Conservation (phyloP, 2,888 invertebrate genomes). For the Mimumesa dahlbomi region DNA sequence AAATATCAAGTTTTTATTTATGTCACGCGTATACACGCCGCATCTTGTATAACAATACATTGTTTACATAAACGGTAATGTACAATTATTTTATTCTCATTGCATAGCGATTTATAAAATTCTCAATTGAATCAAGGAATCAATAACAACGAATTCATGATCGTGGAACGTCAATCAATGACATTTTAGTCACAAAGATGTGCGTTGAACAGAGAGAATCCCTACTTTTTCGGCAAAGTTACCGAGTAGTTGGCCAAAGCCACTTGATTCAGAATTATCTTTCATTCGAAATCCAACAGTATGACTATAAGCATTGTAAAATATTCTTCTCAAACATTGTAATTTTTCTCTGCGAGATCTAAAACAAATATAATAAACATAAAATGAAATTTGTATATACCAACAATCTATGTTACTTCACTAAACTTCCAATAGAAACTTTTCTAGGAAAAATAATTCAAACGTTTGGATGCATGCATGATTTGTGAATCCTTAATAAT, state of each 20-base stretch:
- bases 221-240: constrained; percentile 82
- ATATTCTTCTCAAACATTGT: constrained; percentile 82
- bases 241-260: constrained; percentile 81
- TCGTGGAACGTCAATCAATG: constrained; percentile 46
- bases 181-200: constrained; percentile 76
- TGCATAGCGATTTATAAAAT: constrained; percentile 64
- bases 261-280: constrained; percentile 80
- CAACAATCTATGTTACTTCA: too few species aligned
- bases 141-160: constrained; percentile 64
- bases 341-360: constrained; percentile 82
- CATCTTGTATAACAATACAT: constrained; percentile 65
- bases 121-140: constrained; percentile 65
- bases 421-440: too few species aligned
- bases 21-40: constrained; percentile 63
- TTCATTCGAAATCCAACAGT: constrained; percentile 82
- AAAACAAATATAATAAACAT: constrained; percentile 44
- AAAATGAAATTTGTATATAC: too few species aligned
- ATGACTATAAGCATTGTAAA: constrained; percentile 82
- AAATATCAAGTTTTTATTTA: constrained; percentile 78
- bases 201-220: constrained; percentile 78
- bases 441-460: too few species aligned
- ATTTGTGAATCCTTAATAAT: too few species aligned
- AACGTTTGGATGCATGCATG: too few species aligned
- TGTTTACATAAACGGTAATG: constrained; percentile 71
- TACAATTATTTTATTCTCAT: constrained; percentile 68